These are phyloP conservation scores for Watsonalla cultraria DNA, from an alignment of 2,888 invertebrate species.

Conservation along the genomic window DNA sequence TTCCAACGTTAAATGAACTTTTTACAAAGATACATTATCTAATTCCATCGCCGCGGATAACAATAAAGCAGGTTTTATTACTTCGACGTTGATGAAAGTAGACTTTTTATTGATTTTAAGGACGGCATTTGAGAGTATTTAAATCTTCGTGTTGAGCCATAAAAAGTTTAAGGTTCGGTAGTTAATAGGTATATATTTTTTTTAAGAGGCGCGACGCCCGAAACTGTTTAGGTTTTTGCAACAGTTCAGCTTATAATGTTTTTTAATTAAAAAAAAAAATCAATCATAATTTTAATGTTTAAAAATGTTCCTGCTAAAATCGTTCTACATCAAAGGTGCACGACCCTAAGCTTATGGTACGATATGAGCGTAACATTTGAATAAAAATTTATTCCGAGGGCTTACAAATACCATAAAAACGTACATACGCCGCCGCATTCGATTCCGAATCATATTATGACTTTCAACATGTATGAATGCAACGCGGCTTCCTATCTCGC, in stretches of 20 bases:
- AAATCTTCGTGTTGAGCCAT: slow-evolving; percentile 57
- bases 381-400: slow-evolving; percentile 50
- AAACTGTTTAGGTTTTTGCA: slow-evolving; percentile 21
- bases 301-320: no score
- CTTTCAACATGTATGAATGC: slow-evolving; percentile 69
- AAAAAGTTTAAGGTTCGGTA: slow-evolving; percentile 61
- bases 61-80: slow-evolving; percentile 72
- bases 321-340: slow-evolving; percentile 10
- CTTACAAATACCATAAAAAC: slow-evolving; percentile 54
- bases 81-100: slow-evolving; percentile 66
- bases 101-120: slow-evolving; percentile 74
- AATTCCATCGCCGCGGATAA: slow-evolving; percentile 67
- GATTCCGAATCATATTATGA: slow-evolving; percentile 69
- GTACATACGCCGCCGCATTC: slow-evolving; percentile 50
- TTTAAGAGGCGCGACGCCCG: slow-evolving; percentile 33
- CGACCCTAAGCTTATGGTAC: slow-evolving; percentile 28
- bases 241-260: slow-evolving; percentile 4
- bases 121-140: slow-evolving; percentile 67
- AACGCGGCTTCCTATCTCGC: slow-evolving; percentile 55
- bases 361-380: slow-evolving; percentile 36
- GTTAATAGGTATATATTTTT: slow-evolving; percentile 47
- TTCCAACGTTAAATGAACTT: slow-evolving; percentile 36
- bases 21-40: slow-evolving; percentile 66
- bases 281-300: no score
- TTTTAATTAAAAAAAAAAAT: no score